Evolutionary conservation across 53 echinoderm and acorn worm species (phyloP).

Genomic region (Astropecten irregularis): DNA sequence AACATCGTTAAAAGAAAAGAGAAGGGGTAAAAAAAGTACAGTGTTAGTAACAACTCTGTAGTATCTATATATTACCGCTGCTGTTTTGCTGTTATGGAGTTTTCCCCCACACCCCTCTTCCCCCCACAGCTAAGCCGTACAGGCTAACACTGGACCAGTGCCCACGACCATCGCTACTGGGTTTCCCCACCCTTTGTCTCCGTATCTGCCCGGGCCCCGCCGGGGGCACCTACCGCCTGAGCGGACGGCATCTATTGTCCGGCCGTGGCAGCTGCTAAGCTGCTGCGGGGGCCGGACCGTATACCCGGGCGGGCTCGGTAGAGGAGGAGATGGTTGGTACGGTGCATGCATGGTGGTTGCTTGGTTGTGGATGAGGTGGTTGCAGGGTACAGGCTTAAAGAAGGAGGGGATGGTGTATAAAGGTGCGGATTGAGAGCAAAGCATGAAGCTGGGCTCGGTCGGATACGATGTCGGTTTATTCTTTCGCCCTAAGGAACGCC

Average conservation of each 20-base stretch:
- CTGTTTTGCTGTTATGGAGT: not conserved
- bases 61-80: no score
- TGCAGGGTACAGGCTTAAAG: no score
- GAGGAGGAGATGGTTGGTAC: no score
- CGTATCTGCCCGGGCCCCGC: not conserved
- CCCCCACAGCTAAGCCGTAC: no score
- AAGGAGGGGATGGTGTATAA: no score
- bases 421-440: no score
- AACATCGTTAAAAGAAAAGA: no score
- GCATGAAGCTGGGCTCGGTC: not conserved
- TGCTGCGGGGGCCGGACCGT: slow-evolving; percentile 11
- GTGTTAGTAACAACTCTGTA: not conserved
- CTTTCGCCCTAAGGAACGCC: not conserved
- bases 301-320: no score
- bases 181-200: slow-evolving; percentile 8
- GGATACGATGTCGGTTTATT: no score
- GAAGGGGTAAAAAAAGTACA: slow-evolving; percentile 38
- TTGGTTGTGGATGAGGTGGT: no score
- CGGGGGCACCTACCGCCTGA: slow-evolving; percentile 15
- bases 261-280: slow-evolving; percentile 38
- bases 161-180: not conserved
- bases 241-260: slow-evolving; percentile 43
- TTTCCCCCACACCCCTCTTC: not conserved
- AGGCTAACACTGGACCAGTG: slow-evolving; percentile 24
- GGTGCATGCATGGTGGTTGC: no score